Conservation (phyloP, 2,888 invertebrate species). For the Vesta saturnalis region DNA sequence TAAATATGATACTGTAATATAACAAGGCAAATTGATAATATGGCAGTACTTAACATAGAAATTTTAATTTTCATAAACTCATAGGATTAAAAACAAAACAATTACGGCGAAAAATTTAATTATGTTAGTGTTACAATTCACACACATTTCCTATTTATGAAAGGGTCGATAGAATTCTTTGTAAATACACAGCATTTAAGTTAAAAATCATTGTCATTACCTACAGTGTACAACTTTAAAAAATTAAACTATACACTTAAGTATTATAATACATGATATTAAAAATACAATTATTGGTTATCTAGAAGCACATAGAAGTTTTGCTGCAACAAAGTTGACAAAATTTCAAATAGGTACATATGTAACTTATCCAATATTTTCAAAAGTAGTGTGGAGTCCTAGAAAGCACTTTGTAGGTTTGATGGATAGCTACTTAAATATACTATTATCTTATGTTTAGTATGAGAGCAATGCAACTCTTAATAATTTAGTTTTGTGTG, state of each 20-base stretch:
- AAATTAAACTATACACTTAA: not conserved
- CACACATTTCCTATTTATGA: not conserved
- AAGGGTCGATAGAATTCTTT: slow-evolving; percentile 3
- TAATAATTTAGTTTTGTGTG: too few species aligned
- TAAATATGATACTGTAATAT: too few species aligned
- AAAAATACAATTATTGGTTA: not conserved
- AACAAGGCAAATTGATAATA: too few species aligned
- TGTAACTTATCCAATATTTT: not conserved
- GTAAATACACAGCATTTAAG: not conserved
- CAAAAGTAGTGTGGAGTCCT: too few species aligned
- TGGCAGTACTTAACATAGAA: too few species aligned
- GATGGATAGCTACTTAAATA: too few species aligned
- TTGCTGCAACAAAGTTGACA: not conserved
- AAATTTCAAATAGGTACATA: not conserved
- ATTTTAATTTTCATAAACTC: too few species aligned
- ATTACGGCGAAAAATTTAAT: not conserved
- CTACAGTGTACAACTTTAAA: not conserved
- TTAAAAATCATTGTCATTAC: not conserved
- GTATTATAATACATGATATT: not conserved
- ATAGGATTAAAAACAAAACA: too few species aligned
- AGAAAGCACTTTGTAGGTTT: too few species aligned
- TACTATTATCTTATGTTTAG: too few species aligned
- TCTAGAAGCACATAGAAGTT: not conserved
- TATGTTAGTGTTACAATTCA: slow-evolving; percentile 3
- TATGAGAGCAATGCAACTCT: too few species aligned